These are phyloP conservation scores for Eutolmus rufibarbis DNA, from an alignment of 2,888 invertebrate genomes.

Conservation along the genomic window DNA sequence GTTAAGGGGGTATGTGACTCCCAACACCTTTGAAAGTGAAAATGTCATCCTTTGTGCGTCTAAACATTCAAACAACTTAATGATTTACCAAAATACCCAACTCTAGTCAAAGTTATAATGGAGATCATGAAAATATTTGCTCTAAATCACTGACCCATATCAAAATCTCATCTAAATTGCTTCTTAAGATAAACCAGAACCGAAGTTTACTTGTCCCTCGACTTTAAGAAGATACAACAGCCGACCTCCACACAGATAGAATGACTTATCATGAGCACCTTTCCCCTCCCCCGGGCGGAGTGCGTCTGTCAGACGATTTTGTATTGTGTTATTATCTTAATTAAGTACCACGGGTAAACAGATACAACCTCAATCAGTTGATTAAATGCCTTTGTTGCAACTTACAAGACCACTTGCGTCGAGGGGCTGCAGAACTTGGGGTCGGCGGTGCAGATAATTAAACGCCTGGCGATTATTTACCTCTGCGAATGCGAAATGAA, in stretches of 20 bases:
- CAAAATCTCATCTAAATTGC: slow-evolving; percentile 24
- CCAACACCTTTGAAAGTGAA: neutral
- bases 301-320: neutral
- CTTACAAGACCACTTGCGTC: neutral
- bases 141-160: slow-evolving; percentile 25
- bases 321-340: slow-evolving; percentile 31
- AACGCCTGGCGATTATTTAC: neutral
- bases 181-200: slow-evolving; percentile 8
- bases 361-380: slow-evolving; percentile 19
- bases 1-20: neutral
- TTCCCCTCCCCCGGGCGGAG: neutral
- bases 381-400: slow-evolving; percentile 25
- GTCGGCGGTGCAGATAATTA: neutral
- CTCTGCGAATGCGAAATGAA: neutral
- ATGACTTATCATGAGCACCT: neutral
- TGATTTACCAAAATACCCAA: neutral
- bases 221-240: neutral
- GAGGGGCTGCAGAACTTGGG: neutral
- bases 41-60: neutral
- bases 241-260: neutral
- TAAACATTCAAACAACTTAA: neutral
- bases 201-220: neutral
- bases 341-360: slow-evolving; percentile 8
- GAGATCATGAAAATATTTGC: neutral
- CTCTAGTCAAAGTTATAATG: neutral